Evolutionary conservation across 1,140 invertebrate species (phyloP).

Genomic region (Thalassaphorura encarpata): DNA sequence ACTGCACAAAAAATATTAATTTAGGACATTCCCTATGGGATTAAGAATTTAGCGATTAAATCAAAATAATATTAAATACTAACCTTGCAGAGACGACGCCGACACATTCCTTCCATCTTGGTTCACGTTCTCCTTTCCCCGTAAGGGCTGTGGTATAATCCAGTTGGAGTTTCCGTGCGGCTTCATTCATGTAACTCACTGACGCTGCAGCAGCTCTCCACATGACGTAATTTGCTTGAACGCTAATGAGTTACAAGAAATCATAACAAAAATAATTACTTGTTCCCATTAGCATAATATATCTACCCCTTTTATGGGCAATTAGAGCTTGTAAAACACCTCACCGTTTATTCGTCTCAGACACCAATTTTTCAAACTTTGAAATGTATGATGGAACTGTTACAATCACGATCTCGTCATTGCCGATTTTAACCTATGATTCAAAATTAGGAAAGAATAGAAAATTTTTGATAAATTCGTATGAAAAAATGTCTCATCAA

Average conservation of each 20-base stretch:
- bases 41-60: neutral
- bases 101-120: conserved; percentile 77
- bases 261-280: neutral
- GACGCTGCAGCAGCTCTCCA: conserved; percentile 65
- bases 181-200: conserved; percentile 61
- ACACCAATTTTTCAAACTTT: conserved; percentile 51
- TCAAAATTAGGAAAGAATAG: conserved; percentile 11
- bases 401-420: conserved; percentile 66
- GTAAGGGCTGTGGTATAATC: conserved; percentile 61
- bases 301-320: no score
- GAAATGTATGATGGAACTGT: conserved; percentile 65
- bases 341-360: conserved; percentile 47
- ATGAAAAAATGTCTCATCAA: neutral
- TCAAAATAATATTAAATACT: neutral
- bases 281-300: no score
- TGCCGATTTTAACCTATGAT: conserved; percentile 43
- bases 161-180: conserved; percentile 57
- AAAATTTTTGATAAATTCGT: neutral
- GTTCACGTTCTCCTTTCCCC: conserved; percentile 60
- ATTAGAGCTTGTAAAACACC: no score
- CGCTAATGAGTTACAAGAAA: conserved; percentile 36
- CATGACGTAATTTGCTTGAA: conserved; percentile 68
- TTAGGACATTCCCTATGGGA: neutral
- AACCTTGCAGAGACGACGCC: conserved; percentile 58
- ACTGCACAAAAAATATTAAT: no score